Conservation (phyloP, 2,888 invertebrate species). For the Cephus spinipes region DNA sequence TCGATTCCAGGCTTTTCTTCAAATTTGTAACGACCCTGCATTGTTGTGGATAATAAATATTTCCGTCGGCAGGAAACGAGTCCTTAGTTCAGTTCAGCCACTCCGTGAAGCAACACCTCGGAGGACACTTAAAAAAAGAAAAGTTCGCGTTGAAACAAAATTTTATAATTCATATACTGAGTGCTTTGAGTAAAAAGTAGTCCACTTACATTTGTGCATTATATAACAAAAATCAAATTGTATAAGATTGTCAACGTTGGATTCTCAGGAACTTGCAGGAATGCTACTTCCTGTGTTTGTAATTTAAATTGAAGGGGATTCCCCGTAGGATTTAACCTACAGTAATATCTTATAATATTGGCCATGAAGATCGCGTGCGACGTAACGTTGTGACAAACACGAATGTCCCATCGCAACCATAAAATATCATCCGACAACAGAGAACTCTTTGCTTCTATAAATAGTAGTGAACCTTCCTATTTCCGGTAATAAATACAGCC, state of each 20-base stretch:
- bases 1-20: slow-evolving; percentile 16
- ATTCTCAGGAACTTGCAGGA: too few species aligned
- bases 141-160: background rate
- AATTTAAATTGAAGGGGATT: too few species aligned
- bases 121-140: too few species aligned
- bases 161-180: too few species aligned
- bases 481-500: slow-evolving; percentile 4
- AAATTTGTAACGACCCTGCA: slow-evolving; percentile 16
- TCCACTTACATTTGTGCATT: too few species aligned
- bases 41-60: slow-evolving; percentile 20
- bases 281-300: too few species aligned
- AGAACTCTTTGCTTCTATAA: background rate
- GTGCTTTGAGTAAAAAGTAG: too few species aligned
- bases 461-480: background rate
- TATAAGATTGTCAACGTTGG: too few species aligned
- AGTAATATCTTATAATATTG: background rate
- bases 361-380: slow-evolving; percentile 6
- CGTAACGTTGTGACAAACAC: background rate
- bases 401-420: background rate
- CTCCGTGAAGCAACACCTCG: background rate
- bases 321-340: too few species aligned
- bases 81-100: slow-evolving; percentile 8
- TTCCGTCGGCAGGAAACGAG: slow-evolving; percentile 20
- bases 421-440: background rate
- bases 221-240: too few species aligned